These are phyloP conservation scores for Taphrorychus bicolor DNA, from an alignment of 2,888 invertebrate genomes.

Conservation along the genomic window DNA sequence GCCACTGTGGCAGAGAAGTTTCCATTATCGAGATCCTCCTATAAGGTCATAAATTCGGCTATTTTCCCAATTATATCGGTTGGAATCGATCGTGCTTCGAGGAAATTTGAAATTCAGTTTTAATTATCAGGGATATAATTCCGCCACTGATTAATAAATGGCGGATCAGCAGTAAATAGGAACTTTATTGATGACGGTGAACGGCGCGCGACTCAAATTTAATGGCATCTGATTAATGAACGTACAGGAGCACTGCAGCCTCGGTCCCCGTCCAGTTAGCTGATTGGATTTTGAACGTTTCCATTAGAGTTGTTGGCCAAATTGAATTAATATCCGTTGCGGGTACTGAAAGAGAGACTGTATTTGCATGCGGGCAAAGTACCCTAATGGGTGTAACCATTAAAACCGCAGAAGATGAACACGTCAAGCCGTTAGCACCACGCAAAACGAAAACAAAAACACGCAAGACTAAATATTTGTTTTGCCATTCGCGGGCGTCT, in stretches of 20 bases:
- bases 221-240: constrained; percentile 41
- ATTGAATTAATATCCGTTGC: not conserved
- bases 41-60: constrained; percentile 11
- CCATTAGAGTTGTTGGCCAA: not conserved
- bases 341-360: not conserved
- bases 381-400: not conserved
- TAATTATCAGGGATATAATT: constrained; percentile 34
- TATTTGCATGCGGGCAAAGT: not conserved
- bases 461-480: constrained; percentile 35
- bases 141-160: constrained; percentile 38
- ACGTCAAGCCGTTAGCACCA: constrained; percentile 12
- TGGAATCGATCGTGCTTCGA: constrained; percentile 15
- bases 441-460: constrained; percentile 20
- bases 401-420: constrained; percentile 16
- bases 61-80: constrained; percentile 11
- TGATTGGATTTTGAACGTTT: constrained; percentile 37
- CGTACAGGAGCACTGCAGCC: constrained; percentile 10
- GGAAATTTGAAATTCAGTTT: constrained; percentile 30
- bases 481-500: constrained; percentile 35
- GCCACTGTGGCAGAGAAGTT: not conserved
- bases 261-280: constrained; percentile 10
- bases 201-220: constrained; percentile 38
- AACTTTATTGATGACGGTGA: constrained; percentile 39
- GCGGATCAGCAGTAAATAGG: constrained; percentile 38
- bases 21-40: not conserved